phyloP scores from a whole-genome alignment of 2,113 vertebrate species.

The Ranitomeya variabilis region DNA sequence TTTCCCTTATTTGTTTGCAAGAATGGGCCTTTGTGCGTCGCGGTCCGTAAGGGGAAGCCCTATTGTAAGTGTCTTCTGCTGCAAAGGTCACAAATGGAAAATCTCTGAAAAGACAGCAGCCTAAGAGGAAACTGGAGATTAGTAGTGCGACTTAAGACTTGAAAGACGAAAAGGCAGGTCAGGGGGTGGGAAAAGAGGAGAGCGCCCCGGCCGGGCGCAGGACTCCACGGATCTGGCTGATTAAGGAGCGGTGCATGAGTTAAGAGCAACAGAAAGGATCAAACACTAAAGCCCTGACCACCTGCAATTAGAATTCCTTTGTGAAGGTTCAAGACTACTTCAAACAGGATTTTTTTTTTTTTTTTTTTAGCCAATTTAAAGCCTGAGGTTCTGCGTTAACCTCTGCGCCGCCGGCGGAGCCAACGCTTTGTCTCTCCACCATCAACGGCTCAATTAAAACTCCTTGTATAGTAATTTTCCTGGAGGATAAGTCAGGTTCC shows the following conservation, averaged over 20 bases:
- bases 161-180: constrained; percentile 54
- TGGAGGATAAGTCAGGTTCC: too few species aligned
- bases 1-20: constrained; percentile 28
- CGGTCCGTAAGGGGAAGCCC: not conserved
- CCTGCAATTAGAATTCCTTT: constrained; percentile 53
- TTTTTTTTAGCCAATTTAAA: constrained; percentile 24
- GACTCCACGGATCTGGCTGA: constrained; percentile 45
- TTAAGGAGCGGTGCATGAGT: constrained; percentile 49
- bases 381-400: not conserved
- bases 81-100: constrained; percentile 56
- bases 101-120: constrained; percentile 52
- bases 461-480: not conserved
- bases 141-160: constrained; percentile 38
- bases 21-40: constrained; percentile 7
- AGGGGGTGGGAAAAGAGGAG: constrained; percentile 34
- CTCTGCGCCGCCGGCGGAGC: not conserved
- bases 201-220: not conserved
- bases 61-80: constrained; percentile 47
- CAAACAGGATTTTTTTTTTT: constrained; percentile 17
- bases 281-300: constrained; percentile 47
- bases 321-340: constrained; percentile 31
- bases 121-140: constrained; percentile 57
- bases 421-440: not conserved
- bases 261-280: constrained; percentile 53
- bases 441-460: not conserved